Percentiles rank a stretch among this genome's conserved stretches.
Conservation (phyloP, 2,797 vertebrate species). For the Gila robusta region DNA sequence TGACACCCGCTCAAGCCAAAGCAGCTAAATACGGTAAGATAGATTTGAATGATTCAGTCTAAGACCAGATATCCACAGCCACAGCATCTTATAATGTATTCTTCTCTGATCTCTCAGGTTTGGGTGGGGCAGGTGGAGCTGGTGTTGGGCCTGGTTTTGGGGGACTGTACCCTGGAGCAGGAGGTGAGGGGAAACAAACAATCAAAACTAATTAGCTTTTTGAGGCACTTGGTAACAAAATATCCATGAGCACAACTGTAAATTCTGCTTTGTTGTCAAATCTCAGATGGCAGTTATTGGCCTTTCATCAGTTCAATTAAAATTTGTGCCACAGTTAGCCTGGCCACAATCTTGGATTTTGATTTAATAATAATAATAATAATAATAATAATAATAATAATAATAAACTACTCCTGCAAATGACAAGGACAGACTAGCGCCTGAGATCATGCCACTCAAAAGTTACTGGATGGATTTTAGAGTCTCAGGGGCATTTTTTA, state of each 20-base stretch:
- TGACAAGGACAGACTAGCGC: too few relatives aligned
- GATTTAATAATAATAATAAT: too few relatives aligned
- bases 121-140: slow-evolving; percentile 30
- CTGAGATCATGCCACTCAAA: background rate
- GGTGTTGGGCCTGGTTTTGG: slow-evolving; percentile 39
- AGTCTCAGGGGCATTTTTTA: background rate
- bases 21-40: slow-evolving; percentile 61
- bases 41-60: background rate
- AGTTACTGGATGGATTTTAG: background rate
- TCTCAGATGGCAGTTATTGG: background rate
- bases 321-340: background rate
- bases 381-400: too few relatives aligned
- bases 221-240: background rate
- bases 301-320: too few relatives aligned
- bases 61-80: background rate
- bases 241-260: background rate
- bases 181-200: slow-evolving; percentile 3
- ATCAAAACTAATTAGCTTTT: background rate
- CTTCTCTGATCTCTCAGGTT: slow-evolving; percentile 27
- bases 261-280: background rate
- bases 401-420: too few relatives aligned
- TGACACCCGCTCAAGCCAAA: slow-evolving; percentile 59
- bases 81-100: background rate
- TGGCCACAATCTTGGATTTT: background rate
- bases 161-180: slow-evolving; percentile 62